These are phyloP conservation scores for Lepus oiostolus DNA, from an alignment of 2,797 vertebrate genomes.

Conservation along the genomic window DNA sequence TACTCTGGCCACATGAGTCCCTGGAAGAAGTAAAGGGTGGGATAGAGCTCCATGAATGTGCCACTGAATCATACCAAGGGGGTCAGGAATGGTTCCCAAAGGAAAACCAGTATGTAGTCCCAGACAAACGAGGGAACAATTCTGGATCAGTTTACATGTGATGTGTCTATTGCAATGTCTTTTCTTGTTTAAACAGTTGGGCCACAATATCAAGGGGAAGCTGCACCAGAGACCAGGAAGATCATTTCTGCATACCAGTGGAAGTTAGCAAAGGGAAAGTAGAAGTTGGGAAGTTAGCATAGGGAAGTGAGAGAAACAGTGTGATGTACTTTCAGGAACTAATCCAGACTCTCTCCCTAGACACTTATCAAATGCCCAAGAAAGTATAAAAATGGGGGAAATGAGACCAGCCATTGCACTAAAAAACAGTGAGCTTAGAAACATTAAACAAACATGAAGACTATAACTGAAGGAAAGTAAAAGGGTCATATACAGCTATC, in stretches of 20 bases:
- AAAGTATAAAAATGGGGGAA: neutral
- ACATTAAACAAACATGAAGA: neutral
- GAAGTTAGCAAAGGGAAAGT: neutral
- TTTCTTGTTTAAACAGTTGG: neutral
- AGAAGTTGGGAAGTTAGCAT: neutral
- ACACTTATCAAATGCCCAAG: neutral
- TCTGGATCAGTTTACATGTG: neutral
- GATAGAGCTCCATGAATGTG: neutral
- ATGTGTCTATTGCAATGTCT: neutral
- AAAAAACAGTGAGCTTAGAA: neutral
- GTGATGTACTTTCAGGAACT: neutral
- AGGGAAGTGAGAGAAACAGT: neutral
- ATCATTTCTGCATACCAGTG: neutral
- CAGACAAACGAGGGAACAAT: neutral
- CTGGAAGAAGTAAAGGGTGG: neutral
- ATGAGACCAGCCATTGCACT: neutral
- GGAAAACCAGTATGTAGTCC: neutral
- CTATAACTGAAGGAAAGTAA: neutral
- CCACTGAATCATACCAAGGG: neutral
- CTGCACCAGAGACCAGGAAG: neutral
- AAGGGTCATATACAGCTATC: neutral
- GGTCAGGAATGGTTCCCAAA: neutral
- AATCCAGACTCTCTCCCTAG: neutral
- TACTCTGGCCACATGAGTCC: neutral
- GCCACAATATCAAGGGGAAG: neutral